Base-by-base conservation (phyloP, 2,888 invertebrate species). In the Microplitis deprimator region DNA sequence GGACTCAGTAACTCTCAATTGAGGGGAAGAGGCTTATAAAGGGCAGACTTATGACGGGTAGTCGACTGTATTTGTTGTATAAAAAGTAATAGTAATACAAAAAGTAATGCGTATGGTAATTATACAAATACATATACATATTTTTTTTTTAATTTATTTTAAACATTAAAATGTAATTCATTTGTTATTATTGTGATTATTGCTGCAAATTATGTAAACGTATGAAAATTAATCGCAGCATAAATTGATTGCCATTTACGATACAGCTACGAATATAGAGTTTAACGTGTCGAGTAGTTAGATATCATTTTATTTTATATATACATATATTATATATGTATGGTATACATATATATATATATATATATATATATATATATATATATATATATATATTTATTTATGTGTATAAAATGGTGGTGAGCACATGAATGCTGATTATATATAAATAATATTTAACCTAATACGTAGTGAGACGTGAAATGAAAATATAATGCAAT, bases 211-310 rank as follows among this genome's bases (percentile, higher is more conserved):
- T 59, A 40, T 65, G 64, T 8, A 50, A 64, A 39, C 41, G 65
- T 73, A 73, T 73, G 65, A 20, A 64, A 41, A 64, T 72, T 61
- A 64, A 65, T 76, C 68, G 71, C 72, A 67, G 69, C 65, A 73
- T 76, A 41, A 65, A 64, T 73, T 73, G 39, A 73, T 73, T 73
- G 73, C 71, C 62, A 67, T 62, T 38, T 68, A 76, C 41, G 62
- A 10, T 74, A 73, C 20, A 16, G 39, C 39, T 50, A 68, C 65
- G 64, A 70, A 70, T 62, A 77, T 75, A 73, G 73, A 65, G 75
- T 78, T 76, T 78, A 75, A 72, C 68, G 72, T 78, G 77, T 75
- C 76, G 38, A 77, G 78, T 81, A 81, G 81, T 68, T 79, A 78
- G 78, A 79, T 65, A 73, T 73, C 50, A 62, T 17, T 65, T 73